phyloP scores from a whole-genome alignment of 2,888 invertebrate genomes.

The Cephus rjabovi region DNA sequence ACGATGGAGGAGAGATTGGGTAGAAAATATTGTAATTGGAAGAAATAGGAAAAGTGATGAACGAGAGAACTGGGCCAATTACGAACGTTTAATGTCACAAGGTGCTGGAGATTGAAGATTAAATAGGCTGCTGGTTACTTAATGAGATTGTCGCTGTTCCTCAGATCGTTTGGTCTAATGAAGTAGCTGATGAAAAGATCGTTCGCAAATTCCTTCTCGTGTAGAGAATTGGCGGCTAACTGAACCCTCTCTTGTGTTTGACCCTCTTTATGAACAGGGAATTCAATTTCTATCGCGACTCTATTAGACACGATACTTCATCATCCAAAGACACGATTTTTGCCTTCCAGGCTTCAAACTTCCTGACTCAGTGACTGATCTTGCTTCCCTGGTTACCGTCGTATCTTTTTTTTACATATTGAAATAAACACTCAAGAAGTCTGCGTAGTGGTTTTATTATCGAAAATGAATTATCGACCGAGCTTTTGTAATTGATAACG shows the following conservation, averaged over 20 bases:
- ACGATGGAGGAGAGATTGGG: conserved; percentile 3
- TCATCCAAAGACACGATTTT: background rate
- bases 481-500: too few relatives aligned
- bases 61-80: conserved; percentile 7
- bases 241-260: conserved; percentile 13
- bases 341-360: background rate
- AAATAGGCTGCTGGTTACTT: conserved; percentile 27
- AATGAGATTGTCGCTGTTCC: conserved; percentile 45
- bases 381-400: background rate
- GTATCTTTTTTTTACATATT: background rate
- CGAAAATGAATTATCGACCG: too few relatives aligned
- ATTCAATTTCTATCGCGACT: background rate
- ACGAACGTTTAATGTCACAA: background rate
- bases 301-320: background rate
- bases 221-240: conserved; percentile 19
- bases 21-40: conserved; percentile 31
- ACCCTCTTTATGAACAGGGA: background rate
- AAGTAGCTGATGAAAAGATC: conserved; percentile 46
- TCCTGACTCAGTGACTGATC: background rate
- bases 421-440: too few relatives aligned
- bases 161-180: conserved; percentile 41
- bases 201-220: conserved; percentile 15
- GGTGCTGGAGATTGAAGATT: conserved; percentile 29
- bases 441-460: too few relatives aligned
- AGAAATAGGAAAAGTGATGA: conserved; percentile 19